These are phyloP conservation scores for Sarotherodon lohbergeri DNA, from an alignment of 2,113 vertebrate species.

Conservation along the genomic window DNA sequence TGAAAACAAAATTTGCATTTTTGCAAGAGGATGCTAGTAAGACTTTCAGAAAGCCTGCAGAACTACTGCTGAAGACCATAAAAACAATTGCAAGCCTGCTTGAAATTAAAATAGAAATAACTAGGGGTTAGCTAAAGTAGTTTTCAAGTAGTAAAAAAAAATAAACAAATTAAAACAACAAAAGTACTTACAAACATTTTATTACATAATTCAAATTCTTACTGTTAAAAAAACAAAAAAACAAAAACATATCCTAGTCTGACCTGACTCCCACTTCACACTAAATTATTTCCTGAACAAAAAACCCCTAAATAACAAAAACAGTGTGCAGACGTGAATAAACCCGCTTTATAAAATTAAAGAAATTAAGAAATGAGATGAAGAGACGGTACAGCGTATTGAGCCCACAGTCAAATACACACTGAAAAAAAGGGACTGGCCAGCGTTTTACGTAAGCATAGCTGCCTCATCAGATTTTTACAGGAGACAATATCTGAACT, in stretches of 20 bases:
- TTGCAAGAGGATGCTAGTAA: not conserved
- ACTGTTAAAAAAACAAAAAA: conserved; percentile 1
- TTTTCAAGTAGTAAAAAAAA: not conserved
- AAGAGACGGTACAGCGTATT: not conserved
- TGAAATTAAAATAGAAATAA: not conserved
- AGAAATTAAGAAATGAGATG: not conserved
- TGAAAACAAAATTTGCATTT: not conserved
- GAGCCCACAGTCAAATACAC: not conserved
- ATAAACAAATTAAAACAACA: not conserved
- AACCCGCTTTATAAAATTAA: not conserved
- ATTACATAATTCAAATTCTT: conserved; percentile 23
- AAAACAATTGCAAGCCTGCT: not conserved
- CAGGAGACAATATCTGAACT: too few species aligned
- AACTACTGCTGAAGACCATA: not conserved
- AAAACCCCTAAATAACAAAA: not conserved
- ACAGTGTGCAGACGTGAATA: not conserved
- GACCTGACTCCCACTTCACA: not conserved
- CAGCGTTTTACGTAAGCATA: too few species aligned
- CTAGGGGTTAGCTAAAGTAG: not conserved
- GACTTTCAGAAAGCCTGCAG: not conserved
- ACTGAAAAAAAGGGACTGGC: too few species aligned
- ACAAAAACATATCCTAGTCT: not conserved
- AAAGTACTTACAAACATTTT: conserved; percentile 6
- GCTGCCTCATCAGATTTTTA: too few species aligned
- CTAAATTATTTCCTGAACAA: not conserved